Percentiles rank a stretch among this genome's conserved stretches.
phyloP scores from a whole-genome alignment of 2,888 invertebrate genomes.

The Creontiades dilutus region DNA sequence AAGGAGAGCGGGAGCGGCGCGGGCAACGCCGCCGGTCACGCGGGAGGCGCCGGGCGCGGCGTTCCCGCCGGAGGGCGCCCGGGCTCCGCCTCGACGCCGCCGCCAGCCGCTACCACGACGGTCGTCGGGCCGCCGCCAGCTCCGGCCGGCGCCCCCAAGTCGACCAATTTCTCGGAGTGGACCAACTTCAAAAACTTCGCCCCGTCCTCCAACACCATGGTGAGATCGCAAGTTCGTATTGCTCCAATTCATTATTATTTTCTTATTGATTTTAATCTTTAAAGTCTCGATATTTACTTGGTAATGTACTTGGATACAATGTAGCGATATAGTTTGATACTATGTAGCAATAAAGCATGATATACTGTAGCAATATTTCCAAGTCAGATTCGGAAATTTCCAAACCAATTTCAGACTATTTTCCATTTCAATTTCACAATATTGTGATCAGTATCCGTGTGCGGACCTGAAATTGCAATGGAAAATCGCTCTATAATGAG shows the following conservation, averaged over 20 bases:
- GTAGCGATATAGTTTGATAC: no score
- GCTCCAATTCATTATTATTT: neutral
- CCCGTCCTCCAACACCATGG: neutral
- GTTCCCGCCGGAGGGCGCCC: neutral
- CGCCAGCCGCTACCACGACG: conserved; percentile 42
- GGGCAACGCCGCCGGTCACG: neutral
- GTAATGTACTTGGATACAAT: no score
- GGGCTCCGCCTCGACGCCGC: conserved; percentile 33
- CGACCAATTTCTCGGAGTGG: conserved; percentile 30
- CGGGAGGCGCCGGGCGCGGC: neutral
- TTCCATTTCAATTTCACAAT: no score
- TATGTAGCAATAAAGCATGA: no score
- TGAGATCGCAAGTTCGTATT: neutral
- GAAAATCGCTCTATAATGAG: no score
- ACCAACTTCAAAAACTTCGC: conserved; percentile 47
- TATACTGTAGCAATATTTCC: no score
- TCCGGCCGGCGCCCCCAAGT: conserved; percentile 8
- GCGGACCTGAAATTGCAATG: no score
- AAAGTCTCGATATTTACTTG: no score
- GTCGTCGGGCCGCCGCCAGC: conserved; percentile 55
- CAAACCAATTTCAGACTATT: no score
- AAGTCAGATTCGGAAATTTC: no score
- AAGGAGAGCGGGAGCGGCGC: conserved; percentile 16
- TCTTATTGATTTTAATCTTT: neutral
- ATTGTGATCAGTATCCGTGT: no score